Evolutionary conservation across 2,113 vertebrate species (phyloP), one percentile per base, ranked within the genome.

Genomic region (Apeltes quadracus): DNA sequence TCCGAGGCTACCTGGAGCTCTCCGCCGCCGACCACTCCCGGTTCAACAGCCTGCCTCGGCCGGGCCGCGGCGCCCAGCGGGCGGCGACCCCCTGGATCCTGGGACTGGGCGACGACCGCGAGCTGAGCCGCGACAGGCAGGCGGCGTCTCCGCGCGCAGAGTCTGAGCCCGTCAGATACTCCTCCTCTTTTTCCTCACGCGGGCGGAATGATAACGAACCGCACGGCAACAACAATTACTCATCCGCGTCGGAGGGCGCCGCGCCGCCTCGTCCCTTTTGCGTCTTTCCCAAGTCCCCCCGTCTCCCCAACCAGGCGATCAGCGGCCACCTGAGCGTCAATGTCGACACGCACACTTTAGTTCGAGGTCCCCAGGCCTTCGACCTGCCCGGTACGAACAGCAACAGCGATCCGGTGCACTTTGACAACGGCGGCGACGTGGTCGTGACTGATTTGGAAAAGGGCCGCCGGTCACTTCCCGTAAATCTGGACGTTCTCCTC

Each of bases 1-100:
- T 98, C 69, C 92, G 94, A 72, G 94, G 94, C 63, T 98, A 96
- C 87, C 92, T 97, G 68, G 95, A 96, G 92, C 86, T 93, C 12
- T 92, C 95, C 2, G 88, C 87, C 54, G 4, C 73, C 0, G 95
- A 96, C 58, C 92, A 92, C 69, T 88, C 86, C 82, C 96, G 94
- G 84, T 98, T 94, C 75, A 95, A 95, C 92, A 98, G 95, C 84
- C 90, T 98, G 61, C 97, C 97, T 46, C 92, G 94, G 61, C 84
- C 94, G 15, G 87, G 94, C 36, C 89, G 93, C 12, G 51, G 87
- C 36, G 85, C 89, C 72, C 83, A 93, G 29, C 93, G 92, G 61
- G 92, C 87, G 66, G 87, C 83, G 0, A 11, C 82, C 2, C 89
- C 93, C 63, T 96, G 95, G 95, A 86, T 89, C 5, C 91, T 92